Evolutionary conservation across 2,797 vertebrate genomes (phyloP), one percentile per base, ranked within the genome.

Genomic region (Spea hammondii): DNA sequence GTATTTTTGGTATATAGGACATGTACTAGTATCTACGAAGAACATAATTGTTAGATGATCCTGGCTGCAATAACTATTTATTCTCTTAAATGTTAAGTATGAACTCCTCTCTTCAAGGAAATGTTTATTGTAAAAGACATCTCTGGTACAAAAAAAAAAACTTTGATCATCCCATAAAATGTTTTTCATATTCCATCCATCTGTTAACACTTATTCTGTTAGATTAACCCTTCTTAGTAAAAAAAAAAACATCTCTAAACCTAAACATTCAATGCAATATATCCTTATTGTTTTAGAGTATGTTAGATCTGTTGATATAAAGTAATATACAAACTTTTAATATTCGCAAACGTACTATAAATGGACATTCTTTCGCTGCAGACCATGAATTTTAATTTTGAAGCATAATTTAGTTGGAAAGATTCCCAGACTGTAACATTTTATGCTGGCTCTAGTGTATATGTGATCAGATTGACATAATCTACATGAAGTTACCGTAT

Each of bases 371-470:
- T 64, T 64, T 74, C 9, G 51, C 12, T 17, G 72, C 59, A 60
- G 59, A 14, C 17, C 59, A 53, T 64, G 53, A 57, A 12, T 13
- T 62, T 59, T 46, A 49, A 10, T 11, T 10, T 8, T 64, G 72
- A 9, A 17, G 46, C 44, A 32, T 64, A 64, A 74, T 74, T 64
- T 11, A 13, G 44, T 64, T 74, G 72, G 72, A 74, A 62, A 48
- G 59, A 17, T 74, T 74, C 72, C 72, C 72, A 74, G 72, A 74
- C 51, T 50, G 55, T 48, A 32, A 14, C 72, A 74, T 32, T 74
- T 14, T 74, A 64, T 48, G 64, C n/a, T 32, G 14, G 17, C 50
- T 51, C 47, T 48, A 64, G 47, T 74, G 12, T 60, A 74, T 50
- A 60, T 64, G 72, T 74, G 48, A 74, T 74, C 59, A 50, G 8